Evolutionary conservation across 2,113 vertebrate genomes (phyloP), one percentile per base, ranked within the genome.

Genomic region (Holacanthus passer): DNA sequence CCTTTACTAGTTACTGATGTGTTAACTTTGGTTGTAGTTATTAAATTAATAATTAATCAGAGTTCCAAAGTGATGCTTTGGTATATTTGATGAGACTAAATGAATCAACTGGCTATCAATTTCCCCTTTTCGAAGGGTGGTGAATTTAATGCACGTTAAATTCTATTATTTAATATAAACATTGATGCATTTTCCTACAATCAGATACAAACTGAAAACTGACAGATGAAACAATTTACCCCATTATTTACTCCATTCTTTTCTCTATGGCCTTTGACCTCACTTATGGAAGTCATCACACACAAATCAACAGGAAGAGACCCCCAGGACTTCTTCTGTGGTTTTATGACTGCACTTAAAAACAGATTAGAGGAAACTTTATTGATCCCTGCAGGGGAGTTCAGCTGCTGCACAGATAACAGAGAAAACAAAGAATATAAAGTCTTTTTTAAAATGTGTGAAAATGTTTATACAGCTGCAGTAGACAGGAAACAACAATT

Each of bases 261-360:
- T 4, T 4, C 47, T 71, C 35, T 52, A 16, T 78, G 50, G 52
- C 64, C 70, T 65, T 48, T 86, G 58, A 83, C 56, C 68, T 0
- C 19, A 29, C 24, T 37, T 52, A 47, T 24, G 5, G 65, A 50
- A 45, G 68, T 48, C 65, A 20, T 41, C 22, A 56, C 50, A 56
- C 65, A 65, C 50, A 32, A 20, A 52, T 47, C 62, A 67, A 12
- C 14, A 79, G 58, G 22, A 56, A 3, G 14, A 76, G 35, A 66
- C n/a, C 63, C 53, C 63, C 20, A 0, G 55, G 76, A 63, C 43
- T 0, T 55, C 64, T 62, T 75, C 37, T 77, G 11, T 60, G 66
- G 75, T 77, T 88, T 82, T 69, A 86, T 29, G 59, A 3, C 77
- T 5, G 66, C 60, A 63, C 69, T 74, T 78, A 73, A 62, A 81